Evolutionary conservation across 2,888 invertebrate species (phyloP).

Genomic region (Neoaliturus tenellus): DNA sequence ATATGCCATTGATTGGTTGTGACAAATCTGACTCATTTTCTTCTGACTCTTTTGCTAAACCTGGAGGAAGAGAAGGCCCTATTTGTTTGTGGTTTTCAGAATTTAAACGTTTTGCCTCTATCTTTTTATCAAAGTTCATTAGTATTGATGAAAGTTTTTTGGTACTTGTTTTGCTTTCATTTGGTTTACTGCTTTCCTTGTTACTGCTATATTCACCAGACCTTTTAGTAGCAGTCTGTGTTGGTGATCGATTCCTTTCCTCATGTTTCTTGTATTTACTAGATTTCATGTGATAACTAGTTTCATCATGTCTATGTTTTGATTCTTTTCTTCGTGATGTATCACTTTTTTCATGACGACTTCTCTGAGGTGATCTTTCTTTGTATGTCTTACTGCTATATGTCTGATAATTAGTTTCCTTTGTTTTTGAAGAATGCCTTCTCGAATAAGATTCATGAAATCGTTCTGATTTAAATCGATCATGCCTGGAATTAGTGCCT

Average conservation of each 20-base stretch:
- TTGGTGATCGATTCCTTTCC: neutral
- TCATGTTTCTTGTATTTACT: neutral
- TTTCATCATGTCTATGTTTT: neutral
- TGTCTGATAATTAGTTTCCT: neutral
- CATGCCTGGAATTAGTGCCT: conserved; percentile 30
- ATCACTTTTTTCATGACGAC: neutral
- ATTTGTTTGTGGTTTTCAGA: neutral
- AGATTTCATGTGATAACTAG: neutral
- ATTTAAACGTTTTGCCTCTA: conserved; percentile 7
- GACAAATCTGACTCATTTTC: neutral
- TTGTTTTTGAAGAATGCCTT: neutral
- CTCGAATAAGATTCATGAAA: neutral
- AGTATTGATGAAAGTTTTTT: conserved; percentile 26
- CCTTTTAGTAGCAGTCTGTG: neutral
- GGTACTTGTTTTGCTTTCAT: neutral
- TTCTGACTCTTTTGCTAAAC: neutral
- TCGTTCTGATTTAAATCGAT: conserved; percentile 40
- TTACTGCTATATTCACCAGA: neutral
- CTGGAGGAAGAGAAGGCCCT: conserved; percentile 46
- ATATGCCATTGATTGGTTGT: neutral
- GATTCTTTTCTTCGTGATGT: conserved; percentile 2
- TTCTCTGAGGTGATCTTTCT: conserved; percentile 31
- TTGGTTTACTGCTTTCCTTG: neutral
- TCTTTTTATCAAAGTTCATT: conserved; percentile 27
- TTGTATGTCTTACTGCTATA: conserved; percentile 3